phyloP scores from a whole-genome alignment of 2,797 vertebrate genomes.

The Adrianichthys oophorus region DNA sequence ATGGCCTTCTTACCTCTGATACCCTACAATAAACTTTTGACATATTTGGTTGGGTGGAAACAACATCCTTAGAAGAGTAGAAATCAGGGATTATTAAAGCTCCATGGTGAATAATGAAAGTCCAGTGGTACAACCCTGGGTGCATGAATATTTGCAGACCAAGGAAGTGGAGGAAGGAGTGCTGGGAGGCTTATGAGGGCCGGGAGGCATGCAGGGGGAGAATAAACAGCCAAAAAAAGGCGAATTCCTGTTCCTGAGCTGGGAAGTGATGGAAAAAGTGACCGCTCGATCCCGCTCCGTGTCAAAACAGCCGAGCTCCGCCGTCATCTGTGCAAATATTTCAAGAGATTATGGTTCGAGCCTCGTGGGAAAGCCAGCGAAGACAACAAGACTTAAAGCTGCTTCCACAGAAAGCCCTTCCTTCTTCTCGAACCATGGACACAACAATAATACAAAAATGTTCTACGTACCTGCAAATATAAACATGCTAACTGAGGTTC shows the following conservation, averaged over 20 bases:
- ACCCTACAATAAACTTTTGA: slow-evolving; percentile 49
- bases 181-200: slow-evolving; percentile 34
- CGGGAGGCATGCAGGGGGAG: slow-evolving; percentile 34
- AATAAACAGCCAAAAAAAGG: slow-evolving; percentile 49
- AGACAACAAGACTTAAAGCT: slow-evolving; percentile 43
- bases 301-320: slow-evolving; percentile 66
- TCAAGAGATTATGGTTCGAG: slow-evolving; percentile 69
- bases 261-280: slow-evolving; percentile 70
- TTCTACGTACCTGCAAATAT: slow-evolving; percentile 38
- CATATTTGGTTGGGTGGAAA: slow-evolving; percentile 64
- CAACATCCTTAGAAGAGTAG: slow-evolving; percentile 52
- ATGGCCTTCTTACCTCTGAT: slow-evolving; percentile 21
- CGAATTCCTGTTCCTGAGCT: slow-evolving; percentile 72
- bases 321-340: slow-evolving; percentile 75
- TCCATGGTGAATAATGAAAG: slow-evolving; percentile 54
- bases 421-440: slow-evolving; percentile 24
- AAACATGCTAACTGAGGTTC: slow-evolving; percentile 48
- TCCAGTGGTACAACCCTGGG: slow-evolving; percentile 54
- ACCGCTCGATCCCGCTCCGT: slow-evolving; percentile 51
- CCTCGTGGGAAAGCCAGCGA: slow-evolving; percentile 72
- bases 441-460: slow-evolving; percentile 27
- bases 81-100: slow-evolving; percentile 50
- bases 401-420: slow-evolving; percentile 31
- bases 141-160: slow-evolving; percentile 60
- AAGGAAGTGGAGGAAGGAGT: slow-evolving; percentile 69